These are phyloP conservation scores for Aporophyla nigra DNA, from an alignment of 2,888 invertebrate genomes.

Conservation along the genomic window DNA sequence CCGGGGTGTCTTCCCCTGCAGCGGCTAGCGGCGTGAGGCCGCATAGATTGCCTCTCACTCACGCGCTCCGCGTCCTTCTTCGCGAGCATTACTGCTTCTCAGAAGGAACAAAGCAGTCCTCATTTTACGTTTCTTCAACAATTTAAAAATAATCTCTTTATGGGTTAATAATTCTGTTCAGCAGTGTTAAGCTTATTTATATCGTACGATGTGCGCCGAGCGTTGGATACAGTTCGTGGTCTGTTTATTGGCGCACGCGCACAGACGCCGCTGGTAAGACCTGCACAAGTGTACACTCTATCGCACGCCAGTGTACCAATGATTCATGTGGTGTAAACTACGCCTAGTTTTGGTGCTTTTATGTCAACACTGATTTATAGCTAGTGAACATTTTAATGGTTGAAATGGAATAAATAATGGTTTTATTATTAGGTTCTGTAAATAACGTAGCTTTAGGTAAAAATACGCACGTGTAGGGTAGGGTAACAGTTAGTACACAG, in stretches of 20 bases:
- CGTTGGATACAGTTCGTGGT: slow-evolving; percentile 64
- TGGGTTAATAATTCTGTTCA: slow-evolving; percentile 30
- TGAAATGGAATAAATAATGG: not conserved
- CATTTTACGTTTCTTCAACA: not conserved
- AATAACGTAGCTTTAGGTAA: not conserved
- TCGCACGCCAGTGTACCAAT: slow-evolving; percentile 61
- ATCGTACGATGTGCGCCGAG: slow-evolving; percentile 59
- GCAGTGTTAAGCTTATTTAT: slow-evolving; percentile 70
- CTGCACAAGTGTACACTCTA: slow-evolving; percentile 53
- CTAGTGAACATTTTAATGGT: slow-evolving; percentile 28
- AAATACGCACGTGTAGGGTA: not conserved
- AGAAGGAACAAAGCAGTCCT: not conserved
- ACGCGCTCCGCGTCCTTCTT: too few relatives aligned
- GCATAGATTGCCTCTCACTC: too few relatives aligned
- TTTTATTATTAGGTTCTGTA: not conserved
- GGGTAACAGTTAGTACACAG: not conserved
- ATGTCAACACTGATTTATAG: slow-evolving; percentile 49
- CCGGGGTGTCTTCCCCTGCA: too few relatives aligned
- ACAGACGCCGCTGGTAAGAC: slow-evolving; percentile 52
- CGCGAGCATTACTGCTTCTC: too few relatives aligned
- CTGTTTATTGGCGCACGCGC: slow-evolving; percentile 71
- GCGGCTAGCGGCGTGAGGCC: too few relatives aligned
- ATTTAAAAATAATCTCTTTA: not conserved
- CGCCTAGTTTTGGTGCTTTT: slow-evolving; percentile 54
- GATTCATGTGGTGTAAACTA: slow-evolving; percentile 59